Percentiles rank a stretch among this genome's conserved stretches.
phyloP scores from a whole-genome alignment of 2,888 invertebrate species.

The Cotesia congregata region DNA sequence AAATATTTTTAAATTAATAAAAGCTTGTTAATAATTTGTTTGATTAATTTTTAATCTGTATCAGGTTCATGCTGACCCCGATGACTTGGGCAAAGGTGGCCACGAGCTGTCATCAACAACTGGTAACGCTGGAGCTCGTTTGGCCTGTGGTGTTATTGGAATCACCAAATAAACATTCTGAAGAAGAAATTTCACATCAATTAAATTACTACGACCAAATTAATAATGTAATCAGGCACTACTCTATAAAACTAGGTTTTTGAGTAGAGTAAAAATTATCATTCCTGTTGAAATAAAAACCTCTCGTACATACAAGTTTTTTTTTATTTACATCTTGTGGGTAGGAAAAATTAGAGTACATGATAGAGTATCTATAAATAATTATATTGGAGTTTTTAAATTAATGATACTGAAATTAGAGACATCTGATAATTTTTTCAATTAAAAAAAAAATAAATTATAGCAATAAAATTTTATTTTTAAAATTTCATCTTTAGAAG shows the following conservation, averaged over 20 bases:
- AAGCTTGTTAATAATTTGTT: not conserved
- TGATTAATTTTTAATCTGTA: slow-evolving; percentile 29
- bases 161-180: slow-evolving; percentile 71
- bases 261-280: slow-evolving; percentile 47
- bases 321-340: slow-evolving; percentile 14
- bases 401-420: too few relatives aligned
- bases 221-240: slow-evolving; percentile 35
- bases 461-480: too few relatives aligned
- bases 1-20: slow-evolving; percentile 43
- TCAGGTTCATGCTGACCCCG: slow-evolving; percentile 88
- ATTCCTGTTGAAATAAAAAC: slow-evolving; percentile 44
- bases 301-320: slow-evolving; percentile 29
- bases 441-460: too few relatives aligned
- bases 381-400: too few relatives aligned
- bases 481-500: too few relatives aligned
- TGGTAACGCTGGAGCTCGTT: slow-evolving; percentile 93
- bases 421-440: too few relatives aligned
- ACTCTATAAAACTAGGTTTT: slow-evolving; percentile 40
- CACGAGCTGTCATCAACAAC: slow-evolving; percentile 93
- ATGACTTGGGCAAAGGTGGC: slow-evolving; percentile 94
- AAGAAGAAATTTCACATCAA: slow-evolving; percentile 41
- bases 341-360: not conserved
- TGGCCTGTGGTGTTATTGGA: slow-evolving; percentile 92
- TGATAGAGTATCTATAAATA: too few relatives aligned
- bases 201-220: slow-evolving; percentile 35